Base-by-base conservation (phyloP, 1,140 invertebrate species). In the Caerostris extrusa region DNA sequence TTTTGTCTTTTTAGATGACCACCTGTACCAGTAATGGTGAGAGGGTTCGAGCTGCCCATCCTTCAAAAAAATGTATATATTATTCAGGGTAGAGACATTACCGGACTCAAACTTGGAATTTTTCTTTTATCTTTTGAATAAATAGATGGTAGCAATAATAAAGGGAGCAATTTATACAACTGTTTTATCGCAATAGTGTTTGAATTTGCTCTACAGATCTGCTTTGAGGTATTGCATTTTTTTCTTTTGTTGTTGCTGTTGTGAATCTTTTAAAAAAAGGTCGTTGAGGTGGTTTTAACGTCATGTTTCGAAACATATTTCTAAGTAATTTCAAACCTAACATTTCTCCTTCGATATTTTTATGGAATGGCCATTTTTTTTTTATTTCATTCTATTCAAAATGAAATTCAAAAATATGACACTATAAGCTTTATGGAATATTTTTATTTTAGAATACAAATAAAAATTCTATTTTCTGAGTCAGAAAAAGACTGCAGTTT, bases 161-260 rank as follows among this genome's bases (percentile, higher is more conserved):
- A 77, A 77, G 53, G 3, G 34, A 50, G 71, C 71, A 50, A 77
- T 77, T 77, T 77, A n/a, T 67, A 77, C 71, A 77, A 77, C 71
- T 77, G 34, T 77, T 77, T 77, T 77, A 77, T 50, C 34, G 12
- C 53, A 50, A 77, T 53, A 34, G 19, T 77, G 4, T 12, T 77
- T 12, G 71, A 77, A 53, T 77, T 77, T 12, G 10, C 34, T 77
- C 34, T 3, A 12, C 53, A 5, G 7, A 7, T 12, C 14, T 77
- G 71, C 53, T 77, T 77, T 12, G 19, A 50, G 50, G 34, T 50
- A 53, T 3, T 77, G 12, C 8, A 4, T 3, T 77, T 34, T 34
- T 77, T 77, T 53, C 14, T 14, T 64, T 34, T 34, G 34, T 34
- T 14, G 61, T 64, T 64, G 61, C 14, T 77, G 71, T 50, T 50